These are phyloP conservation scores for Thamnophis sirtalis DNA, from an alignment of 2,113 vertebrate species.

Conservation along the genomic window DNA sequence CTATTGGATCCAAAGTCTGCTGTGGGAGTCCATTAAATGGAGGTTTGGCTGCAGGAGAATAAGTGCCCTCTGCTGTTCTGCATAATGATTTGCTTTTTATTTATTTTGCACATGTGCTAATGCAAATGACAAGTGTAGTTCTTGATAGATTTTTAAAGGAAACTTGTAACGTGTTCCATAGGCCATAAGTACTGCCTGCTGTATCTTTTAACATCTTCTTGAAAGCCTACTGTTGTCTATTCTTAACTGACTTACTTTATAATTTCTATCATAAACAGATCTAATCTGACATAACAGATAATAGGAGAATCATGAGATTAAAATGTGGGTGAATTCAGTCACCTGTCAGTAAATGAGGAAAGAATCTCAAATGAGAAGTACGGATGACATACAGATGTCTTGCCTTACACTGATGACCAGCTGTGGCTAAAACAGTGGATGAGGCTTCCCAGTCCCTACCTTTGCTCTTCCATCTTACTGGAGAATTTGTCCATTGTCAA, in stretches of 20 bases:
- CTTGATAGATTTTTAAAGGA: not conserved
- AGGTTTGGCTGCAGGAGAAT: not conserved
- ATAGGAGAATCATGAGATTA: not conserved
- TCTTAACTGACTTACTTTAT: not conserved
- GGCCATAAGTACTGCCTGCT: too few relatives aligned
- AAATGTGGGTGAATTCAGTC: not conserved
- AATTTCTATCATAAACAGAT: not conserved
- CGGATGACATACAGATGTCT: too few relatives aligned
- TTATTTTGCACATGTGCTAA: not conserved
- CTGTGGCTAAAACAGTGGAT: not conserved
- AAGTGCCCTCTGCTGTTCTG: not conserved
- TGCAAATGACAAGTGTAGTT: not conserved
- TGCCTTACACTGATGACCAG: not conserved
- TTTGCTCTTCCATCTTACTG: accelerated
- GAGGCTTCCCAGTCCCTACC: accelerated
- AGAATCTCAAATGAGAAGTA: not conserved
- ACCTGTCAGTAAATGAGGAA: not conserved
- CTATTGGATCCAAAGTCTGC: not conserved
- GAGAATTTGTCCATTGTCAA: not conserved
- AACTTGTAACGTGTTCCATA: not conserved
- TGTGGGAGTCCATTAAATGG: not conserved
- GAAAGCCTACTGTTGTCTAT: not conserved
- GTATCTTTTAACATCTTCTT: not conserved
- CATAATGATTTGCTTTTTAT: conserved; percentile 7
- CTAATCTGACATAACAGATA: not conserved